phyloP scores from a whole-genome alignment of 2,797 vertebrate genomes.

The Bovichtus diacanthus region DNA sequence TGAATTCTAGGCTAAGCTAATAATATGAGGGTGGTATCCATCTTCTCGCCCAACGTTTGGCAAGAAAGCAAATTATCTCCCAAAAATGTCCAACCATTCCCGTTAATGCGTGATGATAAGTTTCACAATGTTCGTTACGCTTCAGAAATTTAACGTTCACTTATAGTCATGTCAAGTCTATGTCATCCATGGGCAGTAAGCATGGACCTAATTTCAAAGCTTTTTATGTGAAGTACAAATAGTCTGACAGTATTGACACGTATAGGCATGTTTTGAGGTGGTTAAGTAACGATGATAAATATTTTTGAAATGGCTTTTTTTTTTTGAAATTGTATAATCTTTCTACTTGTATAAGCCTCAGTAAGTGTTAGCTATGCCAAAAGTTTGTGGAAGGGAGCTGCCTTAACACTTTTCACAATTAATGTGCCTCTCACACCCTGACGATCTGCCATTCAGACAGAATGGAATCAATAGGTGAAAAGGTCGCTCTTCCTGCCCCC shows the following conservation, averaged over 20 bases:
- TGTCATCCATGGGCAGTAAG: not conserved
- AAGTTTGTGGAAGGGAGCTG: conserved; percentile 58
- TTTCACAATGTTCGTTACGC: not conserved
- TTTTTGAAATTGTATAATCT: not conserved
- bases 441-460: conserved; percentile 62
- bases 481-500: conserved; percentile 66
- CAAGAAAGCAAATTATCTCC: not conserved
- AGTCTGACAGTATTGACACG: not conserved
- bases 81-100: too few species aligned
- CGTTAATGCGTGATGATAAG: not conserved
- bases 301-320: conserved; percentile 9
- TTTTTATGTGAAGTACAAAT: not conserved
- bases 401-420: conserved; percentile 61
- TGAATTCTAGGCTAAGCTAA: not conserved
- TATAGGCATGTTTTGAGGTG: not conserved
- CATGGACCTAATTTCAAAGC: not conserved
- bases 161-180: not conserved
- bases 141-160: not conserved
- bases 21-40: not conserved
- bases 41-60: not conserved
- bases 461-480: conserved; percentile 75
- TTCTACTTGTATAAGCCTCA: not conserved
- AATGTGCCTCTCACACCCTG: conserved; percentile 72
- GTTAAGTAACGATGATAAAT: not conserved
- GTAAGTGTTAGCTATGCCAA: conserved; percentile 29